Evolutionary conservation across 2,888 invertebrate species (phyloP).

Genomic region (Hypercompe scribonia): DNA sequence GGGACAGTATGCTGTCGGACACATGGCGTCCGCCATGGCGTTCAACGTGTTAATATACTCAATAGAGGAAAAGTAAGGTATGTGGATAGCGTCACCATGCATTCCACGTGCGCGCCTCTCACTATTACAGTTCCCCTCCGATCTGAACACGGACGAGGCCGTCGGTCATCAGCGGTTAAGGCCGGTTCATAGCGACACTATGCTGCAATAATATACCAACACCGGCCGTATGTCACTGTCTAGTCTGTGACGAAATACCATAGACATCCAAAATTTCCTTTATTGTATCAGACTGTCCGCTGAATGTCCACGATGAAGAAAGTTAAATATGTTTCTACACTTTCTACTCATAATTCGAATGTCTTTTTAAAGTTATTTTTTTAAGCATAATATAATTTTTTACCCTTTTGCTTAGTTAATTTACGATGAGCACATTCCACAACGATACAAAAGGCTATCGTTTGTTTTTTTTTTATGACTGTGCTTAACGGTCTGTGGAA

Average conservation of each 20-base stretch:
- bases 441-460: background rate
- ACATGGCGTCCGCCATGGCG: too few species aligned
- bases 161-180: background rate
- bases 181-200: background rate
- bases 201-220: constrained; percentile 4
- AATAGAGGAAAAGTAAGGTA: background rate
- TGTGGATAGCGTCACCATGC: background rate
- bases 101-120: background rate
- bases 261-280: background rate
- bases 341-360: too few species aligned
- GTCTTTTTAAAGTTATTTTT: background rate
- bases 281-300: background rate
- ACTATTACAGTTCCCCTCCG: background rate
- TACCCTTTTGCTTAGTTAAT: too few species aligned
- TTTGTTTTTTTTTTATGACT: too few species aligned
- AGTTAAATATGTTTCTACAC: too few species aligned
- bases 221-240: background rate
- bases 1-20: too few species aligned
- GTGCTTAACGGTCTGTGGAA: too few species aligned
- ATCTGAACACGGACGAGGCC: background rate
- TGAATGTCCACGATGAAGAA: background rate
- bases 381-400: background rate
- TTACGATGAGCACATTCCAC: background rate
- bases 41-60: too few species aligned
- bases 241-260: background rate